phyloP scores from a whole-genome alignment of 2,888 invertebrate species.

The Anaspis maculata region DNA sequence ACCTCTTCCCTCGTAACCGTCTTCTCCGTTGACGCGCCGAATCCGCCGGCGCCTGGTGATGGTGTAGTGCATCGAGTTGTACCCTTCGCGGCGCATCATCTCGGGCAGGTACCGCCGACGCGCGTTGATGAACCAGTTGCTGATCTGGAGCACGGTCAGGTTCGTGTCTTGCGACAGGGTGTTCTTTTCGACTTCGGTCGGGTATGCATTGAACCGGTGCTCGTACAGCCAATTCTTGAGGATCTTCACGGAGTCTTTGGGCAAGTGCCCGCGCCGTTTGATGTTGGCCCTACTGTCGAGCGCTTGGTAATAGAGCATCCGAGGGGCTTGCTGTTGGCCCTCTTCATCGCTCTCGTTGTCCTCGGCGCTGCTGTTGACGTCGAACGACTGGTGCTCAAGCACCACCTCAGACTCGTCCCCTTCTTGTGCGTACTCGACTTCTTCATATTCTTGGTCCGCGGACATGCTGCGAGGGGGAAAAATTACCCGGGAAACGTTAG shows the following conservation, averaged over 20 bases:
- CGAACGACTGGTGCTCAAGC: constrained; percentile 23
- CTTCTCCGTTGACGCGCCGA: constrained; percentile 20
- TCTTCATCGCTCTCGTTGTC: constrained; percentile 31
- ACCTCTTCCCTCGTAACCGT: constrained; percentile 26
- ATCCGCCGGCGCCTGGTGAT: constrained; percentile 37
- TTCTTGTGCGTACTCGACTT: too few species aligned
- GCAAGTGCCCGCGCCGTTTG: constrained; percentile 37
- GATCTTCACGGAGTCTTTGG: constrained; percentile 39
- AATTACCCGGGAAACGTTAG: too few species aligned
- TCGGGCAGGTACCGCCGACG: constrained; percentile 37
- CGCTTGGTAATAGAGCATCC: constrained; percentile 22
- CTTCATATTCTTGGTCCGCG: too few species aligned
- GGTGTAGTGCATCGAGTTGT: constrained; percentile 40
- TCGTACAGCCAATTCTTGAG: constrained; percentile 41
- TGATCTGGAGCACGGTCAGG: constrained; percentile 39
- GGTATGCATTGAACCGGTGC: constrained; percentile 41
- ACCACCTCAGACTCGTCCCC: too few species aligned
- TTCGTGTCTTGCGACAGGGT: constrained; percentile 39
- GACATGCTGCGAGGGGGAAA: too few species aligned
- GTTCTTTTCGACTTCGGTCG: constrained; percentile 41
- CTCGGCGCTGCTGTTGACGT: constrained; percentile 34
- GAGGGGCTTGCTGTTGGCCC: constrained; percentile 28
- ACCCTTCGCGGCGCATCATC: constrained; percentile 41
- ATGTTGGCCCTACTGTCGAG: constrained; percentile 28
- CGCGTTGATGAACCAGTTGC: constrained; percentile 43